A percentile compares a stretch with the other conserved stretches of the same genome.
Evolutionary conservation across 2,797 vertebrate genomes (phyloP).

Genomic region (Miichthys miiuy): DNA sequence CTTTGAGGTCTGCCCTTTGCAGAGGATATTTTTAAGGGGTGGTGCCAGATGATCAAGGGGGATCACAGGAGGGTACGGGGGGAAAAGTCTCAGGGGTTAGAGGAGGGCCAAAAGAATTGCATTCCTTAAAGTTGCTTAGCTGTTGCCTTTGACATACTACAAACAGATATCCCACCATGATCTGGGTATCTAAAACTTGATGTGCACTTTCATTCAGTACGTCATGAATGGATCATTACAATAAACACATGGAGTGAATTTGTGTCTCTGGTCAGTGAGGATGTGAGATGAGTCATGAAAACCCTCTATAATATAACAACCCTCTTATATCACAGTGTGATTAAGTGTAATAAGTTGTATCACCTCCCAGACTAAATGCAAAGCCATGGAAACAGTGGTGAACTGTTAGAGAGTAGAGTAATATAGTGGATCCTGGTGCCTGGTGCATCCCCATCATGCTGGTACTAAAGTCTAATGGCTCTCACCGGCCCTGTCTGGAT

Average conservation of each 20-base stretch:
- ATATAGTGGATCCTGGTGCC: neutral
- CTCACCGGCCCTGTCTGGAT: slow-evolving; percentile 23
- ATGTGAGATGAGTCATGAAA: neutral
- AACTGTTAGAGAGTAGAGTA: slow-evolving; percentile 1
- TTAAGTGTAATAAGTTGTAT: neutral
- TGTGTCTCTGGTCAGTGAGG: neutral
- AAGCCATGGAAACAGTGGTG: slow-evolving; percentile 11
- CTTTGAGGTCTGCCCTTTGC: no score
- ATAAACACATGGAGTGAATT: slow-evolving; percentile 2
- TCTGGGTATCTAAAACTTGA: neutral
- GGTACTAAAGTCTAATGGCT: slow-evolving; percentile 12
- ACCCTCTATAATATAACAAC: slow-evolving; percentile 6
- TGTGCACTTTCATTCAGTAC: neutral
- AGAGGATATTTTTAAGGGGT: no score
- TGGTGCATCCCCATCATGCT: slow-evolving; percentile 15
- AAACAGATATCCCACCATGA: neutral
- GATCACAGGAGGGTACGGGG: no score
- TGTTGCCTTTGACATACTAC: neutral
- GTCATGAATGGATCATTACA: neutral
- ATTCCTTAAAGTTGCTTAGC: no score
- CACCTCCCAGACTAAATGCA: slow-evolving; percentile 14
- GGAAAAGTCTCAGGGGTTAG: no score
- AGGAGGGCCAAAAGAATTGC: no score
- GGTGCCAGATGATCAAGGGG: no score
- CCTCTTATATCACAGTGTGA: slow-evolving; percentile 14